phyloP scores from a whole-genome alignment of 2,113 vertebrate genomes.

The Psammodynastes pulverulentus region DNA sequence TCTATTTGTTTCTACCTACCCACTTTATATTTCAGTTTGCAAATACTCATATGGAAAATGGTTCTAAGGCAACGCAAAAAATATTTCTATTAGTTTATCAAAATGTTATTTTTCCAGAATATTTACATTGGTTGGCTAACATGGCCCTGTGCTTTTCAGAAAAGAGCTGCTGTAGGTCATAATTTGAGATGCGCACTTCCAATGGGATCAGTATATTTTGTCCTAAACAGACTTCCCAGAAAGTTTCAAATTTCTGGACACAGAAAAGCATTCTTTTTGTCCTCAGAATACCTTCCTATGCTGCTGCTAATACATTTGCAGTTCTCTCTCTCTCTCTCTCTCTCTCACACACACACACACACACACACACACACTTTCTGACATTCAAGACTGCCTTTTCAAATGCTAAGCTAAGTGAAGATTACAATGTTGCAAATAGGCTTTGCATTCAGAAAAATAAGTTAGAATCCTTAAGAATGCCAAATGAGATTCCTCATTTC shows the following conservation, averaged over 20 bases:
- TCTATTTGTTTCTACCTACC: not conserved
- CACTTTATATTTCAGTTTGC: not conserved
- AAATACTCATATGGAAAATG: not conserved
- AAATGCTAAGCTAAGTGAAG: not conserved
- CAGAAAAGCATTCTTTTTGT: not conserved
- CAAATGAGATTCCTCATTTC: not conserved
- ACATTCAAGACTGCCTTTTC: not conserved
- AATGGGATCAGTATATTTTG: not conserved
- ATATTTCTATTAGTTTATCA: not conserved
- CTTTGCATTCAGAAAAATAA: not conserved
- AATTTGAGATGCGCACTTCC: not conserved
- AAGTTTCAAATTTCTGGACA: constrained; percentile 10
- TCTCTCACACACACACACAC: too few species aligned
- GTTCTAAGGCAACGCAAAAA: too few species aligned
- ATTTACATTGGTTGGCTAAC: not conserved
- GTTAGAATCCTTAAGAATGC: not conserved
- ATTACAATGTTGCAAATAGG: too few species aligned
- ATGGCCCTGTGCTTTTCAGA: not conserved
- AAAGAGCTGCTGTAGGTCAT: not conserved
- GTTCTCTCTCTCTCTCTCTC: too few species aligned
- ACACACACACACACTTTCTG: not conserved
- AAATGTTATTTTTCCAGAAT: not conserved
- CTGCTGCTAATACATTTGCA: not conserved
- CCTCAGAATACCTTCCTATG: not conserved
- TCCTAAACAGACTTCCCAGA: not conserved